Evolutionary conservation across 2,797 vertebrate species (phyloP).

Genomic region (Kryptopterus vitreolus): DNA sequence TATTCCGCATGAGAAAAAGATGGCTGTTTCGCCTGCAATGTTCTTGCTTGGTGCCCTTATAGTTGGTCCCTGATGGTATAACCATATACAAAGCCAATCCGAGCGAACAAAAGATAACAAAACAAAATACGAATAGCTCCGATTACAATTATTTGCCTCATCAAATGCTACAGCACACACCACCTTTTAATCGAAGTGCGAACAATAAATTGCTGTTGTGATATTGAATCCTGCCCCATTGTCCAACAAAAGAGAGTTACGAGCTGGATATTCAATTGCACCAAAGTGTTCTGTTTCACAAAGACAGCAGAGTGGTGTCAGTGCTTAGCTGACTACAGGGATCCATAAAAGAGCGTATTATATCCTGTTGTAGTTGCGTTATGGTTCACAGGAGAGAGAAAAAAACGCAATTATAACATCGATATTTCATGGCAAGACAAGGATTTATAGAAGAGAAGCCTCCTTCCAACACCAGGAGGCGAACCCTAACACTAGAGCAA

Average conservation of each 20-base stretch:
- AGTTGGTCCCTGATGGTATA: not conserved
- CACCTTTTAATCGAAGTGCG: not conserved
- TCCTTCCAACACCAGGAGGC: constrained; percentile 43
- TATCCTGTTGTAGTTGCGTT: constrained; percentile 7
- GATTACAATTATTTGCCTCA: constrained; percentile 12
- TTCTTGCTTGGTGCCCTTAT: not conserved
- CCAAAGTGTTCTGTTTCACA: constrained; percentile 27
- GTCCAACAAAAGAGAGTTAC: constrained; percentile 18
- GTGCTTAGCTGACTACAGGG: constrained; percentile 13
- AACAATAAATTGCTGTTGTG: not conserved
- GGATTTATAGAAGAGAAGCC: constrained; percentile 54
- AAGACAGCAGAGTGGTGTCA: constrained; percentile 6
- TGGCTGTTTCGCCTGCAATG: not conserved
- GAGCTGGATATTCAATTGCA: constrained; percentile 18
- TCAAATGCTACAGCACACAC: not conserved
- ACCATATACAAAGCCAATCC: constrained; percentile 3
- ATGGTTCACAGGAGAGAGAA: constrained; percentile 26
- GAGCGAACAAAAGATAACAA: not conserved
- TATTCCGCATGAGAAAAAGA: too few relatives aligned
- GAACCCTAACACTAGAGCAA: constrained; percentile 43
- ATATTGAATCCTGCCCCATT: constrained; percentile 7
- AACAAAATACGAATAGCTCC: not conserved
- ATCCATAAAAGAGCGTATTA: not conserved
- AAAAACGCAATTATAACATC: constrained; percentile 54
- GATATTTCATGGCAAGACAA: constrained; percentile 50